Conservation (phyloP, 2,888 invertebrate species). For the Drosophila greeni region DNA sequence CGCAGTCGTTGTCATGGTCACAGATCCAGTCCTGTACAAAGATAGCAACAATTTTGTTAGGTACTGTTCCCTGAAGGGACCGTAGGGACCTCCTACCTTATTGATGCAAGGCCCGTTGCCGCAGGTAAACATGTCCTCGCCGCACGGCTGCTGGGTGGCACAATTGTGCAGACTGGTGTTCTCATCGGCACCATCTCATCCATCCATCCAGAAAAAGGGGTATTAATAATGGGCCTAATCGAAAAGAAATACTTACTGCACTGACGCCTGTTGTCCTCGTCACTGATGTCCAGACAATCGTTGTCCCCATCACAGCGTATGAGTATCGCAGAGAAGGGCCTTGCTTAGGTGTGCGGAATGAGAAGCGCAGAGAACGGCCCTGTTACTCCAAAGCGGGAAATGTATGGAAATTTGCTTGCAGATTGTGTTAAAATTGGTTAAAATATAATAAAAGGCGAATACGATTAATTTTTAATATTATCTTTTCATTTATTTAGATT, state of each 20-base stretch:
- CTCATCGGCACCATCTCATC: conserved; percentile 93
- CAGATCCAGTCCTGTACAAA: conserved; percentile 86
- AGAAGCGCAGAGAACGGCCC: too few relatives aligned
- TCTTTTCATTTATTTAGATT: conserved; percentile 64
- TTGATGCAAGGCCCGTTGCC: conserved; percentile 95
- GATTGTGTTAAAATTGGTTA: too few relatives aligned
- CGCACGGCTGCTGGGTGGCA: conserved; percentile 90
- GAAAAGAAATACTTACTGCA: conserved; percentile 82
- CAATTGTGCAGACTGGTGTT: conserved; percentile 91
- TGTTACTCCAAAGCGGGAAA: too few relatives aligned
- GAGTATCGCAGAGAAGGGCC: too few relatives aligned
- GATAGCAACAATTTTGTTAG: too few relatives aligned
- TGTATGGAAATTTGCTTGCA: too few relatives aligned
- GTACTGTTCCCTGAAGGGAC: too few relatives aligned
- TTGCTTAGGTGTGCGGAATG: too few relatives aligned
- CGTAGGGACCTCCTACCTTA: conserved; percentile 79
- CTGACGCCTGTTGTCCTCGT: conserved; percentile 93
- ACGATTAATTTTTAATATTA: conserved; percentile 34
- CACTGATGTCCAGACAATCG: conserved; percentile 95
- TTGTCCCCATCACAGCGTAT: conserved; percentile 96
- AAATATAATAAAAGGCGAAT: neutral
- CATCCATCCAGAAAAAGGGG: conserved; percentile 87
- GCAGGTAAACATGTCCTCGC: conserved; percentile 94
- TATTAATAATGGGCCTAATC: neutral
- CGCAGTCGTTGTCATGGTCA: conserved; percentile 97